phyloP scores from a whole-genome alignment of 2,113 vertebrate species.

The Cyprinodon variegatus region DNA sequence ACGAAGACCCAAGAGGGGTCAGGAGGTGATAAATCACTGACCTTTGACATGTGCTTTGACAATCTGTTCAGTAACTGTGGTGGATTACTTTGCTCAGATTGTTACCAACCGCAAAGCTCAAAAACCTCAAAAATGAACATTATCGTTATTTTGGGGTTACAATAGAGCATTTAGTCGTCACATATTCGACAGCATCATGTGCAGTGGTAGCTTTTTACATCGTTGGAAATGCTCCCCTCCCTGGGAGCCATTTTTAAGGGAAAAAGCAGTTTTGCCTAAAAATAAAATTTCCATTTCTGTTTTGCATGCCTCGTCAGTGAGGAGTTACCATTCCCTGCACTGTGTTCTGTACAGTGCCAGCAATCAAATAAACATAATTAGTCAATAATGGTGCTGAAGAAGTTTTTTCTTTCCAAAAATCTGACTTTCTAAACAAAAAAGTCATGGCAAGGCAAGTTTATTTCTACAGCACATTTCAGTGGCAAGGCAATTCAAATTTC shows the following conservation, averaged over 20 bases:
- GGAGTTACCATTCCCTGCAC: too few species aligned
- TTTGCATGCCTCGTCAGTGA: not conserved
- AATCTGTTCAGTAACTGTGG: constrained; percentile 29
- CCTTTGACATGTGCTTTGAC: constrained; percentile 21
- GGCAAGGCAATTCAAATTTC: too few species aligned
- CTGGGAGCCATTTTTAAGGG: not conserved
- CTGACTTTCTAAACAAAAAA: too few species aligned
- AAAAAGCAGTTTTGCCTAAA: not conserved
- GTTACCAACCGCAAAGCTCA: constrained; percentile 23
- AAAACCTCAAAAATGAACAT: constrained; percentile 15
- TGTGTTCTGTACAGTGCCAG: not conserved
- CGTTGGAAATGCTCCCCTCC: too few species aligned
- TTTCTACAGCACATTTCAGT: too few species aligned
- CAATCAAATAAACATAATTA: not conserved
- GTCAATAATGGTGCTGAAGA: not conserved
- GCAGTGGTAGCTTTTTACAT: too few species aligned
- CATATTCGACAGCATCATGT: not conserved
- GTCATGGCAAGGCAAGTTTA: too few species aligned
- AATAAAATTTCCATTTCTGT: not conserved
- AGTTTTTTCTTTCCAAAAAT: too few species aligned
- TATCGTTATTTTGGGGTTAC: not conserved
- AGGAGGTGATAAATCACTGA: constrained; percentile 52
- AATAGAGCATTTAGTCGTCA: not conserved
- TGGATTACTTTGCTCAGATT: constrained; percentile 38
- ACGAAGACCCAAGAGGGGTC: constrained; percentile 46